These are phyloP conservation scores for Carassius carassius DNA, from an alignment of 2,113 vertebrate genomes.

Conservation along the genomic window DNA sequence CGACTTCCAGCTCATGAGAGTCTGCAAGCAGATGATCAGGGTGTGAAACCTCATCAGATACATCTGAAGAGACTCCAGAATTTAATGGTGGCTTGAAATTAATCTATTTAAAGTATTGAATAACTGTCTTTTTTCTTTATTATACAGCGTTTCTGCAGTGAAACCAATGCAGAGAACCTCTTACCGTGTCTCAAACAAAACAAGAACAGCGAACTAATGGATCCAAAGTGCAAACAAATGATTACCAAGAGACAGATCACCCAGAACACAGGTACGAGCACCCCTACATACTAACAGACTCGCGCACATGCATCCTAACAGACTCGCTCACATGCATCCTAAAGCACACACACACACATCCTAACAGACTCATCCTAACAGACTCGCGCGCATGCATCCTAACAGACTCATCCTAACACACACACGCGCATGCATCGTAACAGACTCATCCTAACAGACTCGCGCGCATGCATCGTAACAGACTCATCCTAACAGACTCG, in stretches of 20 bases:
- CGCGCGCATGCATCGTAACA: too few relatives aligned
- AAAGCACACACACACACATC: too few relatives aligned
- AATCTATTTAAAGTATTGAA: background rate
- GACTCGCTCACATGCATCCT: too few relatives aligned
- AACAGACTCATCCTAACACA: too few relatives aligned
- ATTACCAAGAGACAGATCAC: constrained; percentile 99
- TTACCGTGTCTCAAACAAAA: constrained; percentile 97
- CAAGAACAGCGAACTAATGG: constrained; percentile 98
- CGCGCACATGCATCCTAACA: too few relatives aligned
- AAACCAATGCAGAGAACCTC: constrained; percentile 90
- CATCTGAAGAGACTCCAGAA: too few relatives aligned
- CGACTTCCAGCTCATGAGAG: constrained; percentile 95
- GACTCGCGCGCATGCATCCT: too few relatives aligned
- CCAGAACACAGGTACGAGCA: constrained; percentile 88
- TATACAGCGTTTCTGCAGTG: constrained; percentile 89
- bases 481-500: too few relatives aligned
- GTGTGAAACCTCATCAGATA: constrained; percentile 60
- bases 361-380: too few relatives aligned
- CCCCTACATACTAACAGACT: too few relatives aligned
- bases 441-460: too few relatives aligned
- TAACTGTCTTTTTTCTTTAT: constrained; percentile 23
- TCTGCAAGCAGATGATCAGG: constrained; percentile 98
- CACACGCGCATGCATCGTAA: too few relatives aligned
- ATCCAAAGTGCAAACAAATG: constrained; percentile 98
- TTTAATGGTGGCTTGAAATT: background rate